Percentiles rank a stretch among this genome's conserved stretches.
phyloP scores from a whole-genome alignment of 2,888 invertebrate species.

The Synergus laeviventris region DNA sequence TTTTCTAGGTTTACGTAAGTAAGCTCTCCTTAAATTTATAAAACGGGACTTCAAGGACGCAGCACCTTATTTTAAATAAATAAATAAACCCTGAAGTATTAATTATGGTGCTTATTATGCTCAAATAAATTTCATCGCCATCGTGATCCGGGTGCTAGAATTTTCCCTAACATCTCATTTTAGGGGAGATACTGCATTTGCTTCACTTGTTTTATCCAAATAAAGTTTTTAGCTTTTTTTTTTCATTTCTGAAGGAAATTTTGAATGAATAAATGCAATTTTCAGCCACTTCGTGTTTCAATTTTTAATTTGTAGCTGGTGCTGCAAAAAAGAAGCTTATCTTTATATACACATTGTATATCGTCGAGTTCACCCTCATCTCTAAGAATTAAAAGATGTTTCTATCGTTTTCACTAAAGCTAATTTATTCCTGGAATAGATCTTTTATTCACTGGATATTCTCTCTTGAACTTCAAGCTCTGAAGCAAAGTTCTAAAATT shows the following conservation, averaged over 20 bases:
- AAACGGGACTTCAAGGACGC: background rate
- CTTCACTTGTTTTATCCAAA: background rate
- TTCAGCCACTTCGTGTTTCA: background rate
- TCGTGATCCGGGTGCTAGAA: background rate
- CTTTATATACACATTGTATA: background rate
- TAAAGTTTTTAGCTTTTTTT: too few relatives aligned
- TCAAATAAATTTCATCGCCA: background rate
- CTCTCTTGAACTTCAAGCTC: too few relatives aligned
- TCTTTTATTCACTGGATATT: background rate
- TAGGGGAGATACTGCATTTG: background rate
- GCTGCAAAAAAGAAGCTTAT: background rate
- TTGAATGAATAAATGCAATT: background rate
- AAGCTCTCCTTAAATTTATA: slow-evolving; percentile 24
- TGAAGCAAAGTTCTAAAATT: too few relatives aligned
- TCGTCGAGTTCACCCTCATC: background rate
- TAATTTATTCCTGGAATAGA: background rate
- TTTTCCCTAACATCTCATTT: background rate
- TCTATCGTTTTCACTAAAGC: background rate
- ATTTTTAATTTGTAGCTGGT: background rate
- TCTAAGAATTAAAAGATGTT: background rate
- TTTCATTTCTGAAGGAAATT: background rate
- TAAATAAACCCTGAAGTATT: slow-evolving; percentile 16
- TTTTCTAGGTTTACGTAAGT: too few relatives aligned
- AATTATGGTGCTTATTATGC: background rate
- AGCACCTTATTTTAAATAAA: background rate